Base-by-base conservation (phyloP, 2,797 vertebrate genomes). In the Anguilla obscura region DNA sequence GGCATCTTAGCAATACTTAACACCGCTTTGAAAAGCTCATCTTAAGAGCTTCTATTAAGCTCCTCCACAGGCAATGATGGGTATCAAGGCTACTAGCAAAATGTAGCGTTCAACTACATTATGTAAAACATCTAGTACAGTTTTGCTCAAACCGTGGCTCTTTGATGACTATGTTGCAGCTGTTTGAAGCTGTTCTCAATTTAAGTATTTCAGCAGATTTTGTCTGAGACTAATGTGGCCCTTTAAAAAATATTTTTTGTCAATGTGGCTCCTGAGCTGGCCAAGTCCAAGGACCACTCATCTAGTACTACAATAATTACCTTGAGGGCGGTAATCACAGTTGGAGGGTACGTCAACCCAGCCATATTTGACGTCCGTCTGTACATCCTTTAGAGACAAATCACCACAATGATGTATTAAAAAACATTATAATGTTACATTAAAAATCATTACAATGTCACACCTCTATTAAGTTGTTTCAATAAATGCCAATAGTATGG, bases 341-440 rank as follows among this genome's bases (percentile, higher is more conserved):
- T 96, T 92, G 97, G 96, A 89, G 98, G 98, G 90, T 98, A 99
- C 86, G 96, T 96, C 93, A 99, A 96, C 86, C 98, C 98, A 52
- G 97, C 96, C 98, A 99, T 97, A 93, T 97, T 98, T 87, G 98
- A 99, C 0, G 97, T 98, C 93, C 97, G 96, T 93, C 98, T 97
- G 94, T 99, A 99, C 98, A 99, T 99, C 95, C 98, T 99, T 93
- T 66, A 66, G 83, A 88, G 40, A 90, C 82, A 89, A 86, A 89
- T 83, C 33, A 84, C 52, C 45, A 79, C 48, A 63, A 45, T 24
- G 80, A 21, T 83, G 52, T 76, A 10, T 14, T 30, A 33, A 3
- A 66, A 66, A n/a, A n/a, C 18, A 60, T 18, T 18, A 60, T 21
- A 60, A 60, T 4, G 24, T 21, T 63, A 8, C 10, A 40, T 88